These are phyloP conservation scores for Hiodon alosoides DNA, from an alignment of 2,113 vertebrate species.

Conservation along the genomic window DNA sequence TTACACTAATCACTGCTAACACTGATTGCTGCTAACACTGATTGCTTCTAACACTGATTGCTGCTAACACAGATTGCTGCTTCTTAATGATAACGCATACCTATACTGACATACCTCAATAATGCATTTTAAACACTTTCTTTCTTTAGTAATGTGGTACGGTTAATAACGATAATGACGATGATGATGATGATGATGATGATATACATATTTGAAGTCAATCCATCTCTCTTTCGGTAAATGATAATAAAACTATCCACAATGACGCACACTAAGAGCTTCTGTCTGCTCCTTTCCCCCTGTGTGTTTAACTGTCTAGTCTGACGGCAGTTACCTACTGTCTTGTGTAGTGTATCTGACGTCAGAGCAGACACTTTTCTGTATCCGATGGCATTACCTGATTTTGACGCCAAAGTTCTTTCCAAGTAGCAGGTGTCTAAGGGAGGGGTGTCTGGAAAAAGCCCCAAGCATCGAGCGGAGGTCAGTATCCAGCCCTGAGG, in stretches of 20 bases:
- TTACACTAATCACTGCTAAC: too few relatives aligned
- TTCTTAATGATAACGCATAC: too few relatives aligned
- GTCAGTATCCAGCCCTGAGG: slow-evolving; percentile 71
- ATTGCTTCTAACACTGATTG: background rate
- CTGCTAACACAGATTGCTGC: too few relatives aligned
- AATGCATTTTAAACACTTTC: too few relatives aligned
- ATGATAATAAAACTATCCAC: background rate
- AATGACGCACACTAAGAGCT: background rate
- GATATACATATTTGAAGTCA: background rate
- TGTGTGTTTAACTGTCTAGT: background rate
- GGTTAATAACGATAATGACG: background rate
- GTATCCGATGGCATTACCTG: slow-evolving; percentile 57
- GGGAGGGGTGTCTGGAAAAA: slow-evolving; percentile 71
- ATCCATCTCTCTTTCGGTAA: background rate
- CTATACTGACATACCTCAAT: too few relatives aligned
- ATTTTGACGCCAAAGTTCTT: slow-evolving; percentile 84
- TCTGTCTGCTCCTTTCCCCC: too few relatives aligned
- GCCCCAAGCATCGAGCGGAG: slow-evolving; percentile 70
- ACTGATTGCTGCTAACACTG: too few relatives aligned
- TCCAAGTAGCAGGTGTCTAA: slow-evolving; percentile 76
- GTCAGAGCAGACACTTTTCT: background rate
- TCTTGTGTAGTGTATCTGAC: too few relatives aligned
- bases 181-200: background rate
- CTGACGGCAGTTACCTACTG: background rate
- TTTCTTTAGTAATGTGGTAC: too few relatives aligned